phyloP scores from a whole-genome alignment of 2,113 vertebrate species.

The Xenopus tropicalis region UCB_Xtro_10.0 CM004446.2:24077001-24077500 shows the following conservation, averaged over 20 bases:
- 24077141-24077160: not conserved
- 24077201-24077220: not conserved
- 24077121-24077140: not conserved
- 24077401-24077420: conserved; percentile 74
- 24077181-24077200: not conserved
- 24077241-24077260: not conserved
- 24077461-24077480: conserved; percentile 80
- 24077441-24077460: conserved; percentile 67
- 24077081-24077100: not conserved
- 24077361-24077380: conserved; percentile 78
- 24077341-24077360: conserved; percentile 55
- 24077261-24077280: not conserved
- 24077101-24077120: not conserved
- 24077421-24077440: conserved; percentile 74
- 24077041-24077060: not conserved
- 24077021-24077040: not conserved
- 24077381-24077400: conserved; percentile 77
- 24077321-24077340: not conserved
- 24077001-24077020: too few species aligned
- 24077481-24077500: conserved; percentile 87
- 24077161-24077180: not conserved
- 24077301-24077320: not conserved
- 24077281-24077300: not conserved
- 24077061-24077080: too few species aligned
- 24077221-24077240: not conserved